These are phyloP conservation scores for Myzus persicae DNA, from an alignment of 1,140 invertebrate genomes.

Conservation along the genomic window DNA sequence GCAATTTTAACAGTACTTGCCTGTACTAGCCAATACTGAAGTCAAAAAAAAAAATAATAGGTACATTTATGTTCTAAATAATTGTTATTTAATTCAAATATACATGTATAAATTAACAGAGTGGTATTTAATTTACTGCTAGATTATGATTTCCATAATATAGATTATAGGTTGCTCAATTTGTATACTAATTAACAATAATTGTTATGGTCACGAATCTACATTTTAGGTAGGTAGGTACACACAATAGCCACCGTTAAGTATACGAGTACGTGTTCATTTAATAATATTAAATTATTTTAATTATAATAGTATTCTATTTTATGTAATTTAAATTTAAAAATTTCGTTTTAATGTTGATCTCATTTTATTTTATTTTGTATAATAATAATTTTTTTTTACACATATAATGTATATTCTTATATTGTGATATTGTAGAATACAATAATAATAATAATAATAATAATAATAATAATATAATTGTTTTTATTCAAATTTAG, in stretches of 20 bases:
- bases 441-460: no score
- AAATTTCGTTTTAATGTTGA: no score
- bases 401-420: no score
- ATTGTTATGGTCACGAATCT: not conserved
- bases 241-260: not conserved
- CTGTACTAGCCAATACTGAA: not conserved
- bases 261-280: not conserved
- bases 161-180: not conserved
- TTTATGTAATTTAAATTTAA: no score
- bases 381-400: no score
- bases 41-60: not conserved
- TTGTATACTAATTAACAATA: not conserved
- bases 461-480: no score
- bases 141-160: not conserved
- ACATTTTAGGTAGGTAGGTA: not conserved
- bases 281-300: not conserved
- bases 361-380: no score
- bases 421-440: no score
- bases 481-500: not conserved
- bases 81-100: not conserved
- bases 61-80: not conserved
- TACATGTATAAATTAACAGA: not conserved
- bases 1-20: not conserved
- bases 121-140: not conserved
- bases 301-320: no score